Evolutionary conservation across 2,113 vertebrate species (phyloP), one percentile per base, ranked within the genome.

Genomic region (Austrofundulus limnaeus): DNA sequence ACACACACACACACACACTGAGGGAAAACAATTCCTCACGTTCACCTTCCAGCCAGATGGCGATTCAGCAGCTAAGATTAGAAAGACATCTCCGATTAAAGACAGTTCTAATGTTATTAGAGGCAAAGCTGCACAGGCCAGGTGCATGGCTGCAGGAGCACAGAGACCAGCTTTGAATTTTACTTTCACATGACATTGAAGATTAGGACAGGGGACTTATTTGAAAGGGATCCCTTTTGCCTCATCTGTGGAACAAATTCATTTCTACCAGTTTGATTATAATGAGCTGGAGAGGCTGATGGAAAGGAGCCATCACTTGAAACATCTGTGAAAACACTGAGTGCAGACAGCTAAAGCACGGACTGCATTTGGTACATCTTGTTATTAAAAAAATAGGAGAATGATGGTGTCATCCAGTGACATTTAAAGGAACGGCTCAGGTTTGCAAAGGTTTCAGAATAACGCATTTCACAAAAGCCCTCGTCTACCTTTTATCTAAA

Each of bases 351-450:
- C 67, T 75, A 47, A 70, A 39, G 42, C 60, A 34, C 21, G 52
- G 39, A 10, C 53, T 72, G 70, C 50, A 51, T 71, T 49, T 56
- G 1, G 1, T 11, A 46, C 19, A 50, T 61, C 48, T 45, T 21
- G 3, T 43, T 24, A 52, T 15, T 16, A 45, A 61, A 50, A 28
- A 28, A 28, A 61, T 0, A 6, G 31, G 11, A 14, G 59, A 69
- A 43, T 49, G 38, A 45, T 52, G 25, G 72, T 58, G 71, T 89
- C 90, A 92, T 81, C 73, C 89, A 89, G 89, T 91, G 87, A 91
- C 90, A 84, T 34, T 34, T 24, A 59, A 17, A 70, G 57, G 39
- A 49, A 50, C 1, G 23, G 23, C n/a, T 54, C 25, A 6, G 23
- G 45, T 55, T 20, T 66, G 20, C 38, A 68, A n/a, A n/a, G n/a